Evolutionary conservation across 1,140 invertebrate species (phyloP).

Genomic region (Frieseomelitta varia): DNA sequence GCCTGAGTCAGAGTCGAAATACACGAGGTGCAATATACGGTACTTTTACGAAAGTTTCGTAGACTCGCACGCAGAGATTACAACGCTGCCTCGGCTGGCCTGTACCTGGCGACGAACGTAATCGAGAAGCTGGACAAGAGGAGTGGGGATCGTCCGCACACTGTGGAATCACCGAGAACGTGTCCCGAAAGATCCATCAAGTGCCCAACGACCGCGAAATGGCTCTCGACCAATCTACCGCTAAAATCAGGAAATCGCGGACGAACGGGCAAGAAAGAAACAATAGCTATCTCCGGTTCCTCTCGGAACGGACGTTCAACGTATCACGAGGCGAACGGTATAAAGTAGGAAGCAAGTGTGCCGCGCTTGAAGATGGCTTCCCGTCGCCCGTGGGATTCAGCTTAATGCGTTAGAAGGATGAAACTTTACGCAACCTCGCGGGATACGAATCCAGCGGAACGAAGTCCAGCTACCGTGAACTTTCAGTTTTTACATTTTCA

Average conservation of each 20-base stretch:
- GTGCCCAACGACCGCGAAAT: slow-evolving; percentile 63
- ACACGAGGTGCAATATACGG: no score
- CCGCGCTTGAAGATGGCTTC: no score
- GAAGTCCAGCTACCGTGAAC: no score
- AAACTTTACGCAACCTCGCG: not conserved
- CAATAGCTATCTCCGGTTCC: slow-evolving; percentile 16
- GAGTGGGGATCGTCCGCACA: not conserved
- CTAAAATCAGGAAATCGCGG: slow-evolving; percentile 59
- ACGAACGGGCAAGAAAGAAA: slow-evolving; percentile 48
- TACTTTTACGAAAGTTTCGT: not conserved
- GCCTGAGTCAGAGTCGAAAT: not conserved
- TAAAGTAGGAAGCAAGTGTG: not conserved
- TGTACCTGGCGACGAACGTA: slow-evolving; percentile 5
- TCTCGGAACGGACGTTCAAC: not conserved
- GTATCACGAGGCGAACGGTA: not conserved
- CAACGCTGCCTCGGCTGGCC: not conserved
- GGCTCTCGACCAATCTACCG: slow-evolving; percentile 61
- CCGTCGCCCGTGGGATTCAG: not conserved
- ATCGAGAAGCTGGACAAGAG: slow-evolving; percentile 10
- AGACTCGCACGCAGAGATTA: slow-evolving; percentile 28
- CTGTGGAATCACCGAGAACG: slow-evolving; percentile 33
- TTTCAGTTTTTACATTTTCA: no score
- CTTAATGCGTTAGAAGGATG: slow-evolving; percentile 18
- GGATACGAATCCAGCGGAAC: not conserved
- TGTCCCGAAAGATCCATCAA: slow-evolving; percentile 65